A percentile compares a stretch with the other conserved stretches of the same genome.
phyloP scores from a whole-genome alignment of 2,888 invertebrate genomes.

The Melinopterus prodromus region DNA sequence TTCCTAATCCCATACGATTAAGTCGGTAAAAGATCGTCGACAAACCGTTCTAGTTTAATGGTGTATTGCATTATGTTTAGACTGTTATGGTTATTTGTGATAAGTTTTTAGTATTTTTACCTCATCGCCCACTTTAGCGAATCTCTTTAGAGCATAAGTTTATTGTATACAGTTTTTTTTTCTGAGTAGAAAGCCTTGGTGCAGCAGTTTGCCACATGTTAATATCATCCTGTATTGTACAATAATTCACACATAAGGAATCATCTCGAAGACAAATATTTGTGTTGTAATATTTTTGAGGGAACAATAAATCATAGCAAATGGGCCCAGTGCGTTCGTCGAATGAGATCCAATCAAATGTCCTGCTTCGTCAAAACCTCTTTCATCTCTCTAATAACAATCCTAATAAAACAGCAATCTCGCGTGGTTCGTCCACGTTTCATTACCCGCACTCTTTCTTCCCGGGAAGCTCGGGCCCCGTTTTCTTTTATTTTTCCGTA shows the following conservation, averaged over 20 bases:
- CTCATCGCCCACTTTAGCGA: too few relatives aligned
- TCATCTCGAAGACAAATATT: background rate
- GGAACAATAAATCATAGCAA: background rate
- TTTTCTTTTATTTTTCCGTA: background rate
- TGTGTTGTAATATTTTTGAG: background rate
- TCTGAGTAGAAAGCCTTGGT: too few relatives aligned
- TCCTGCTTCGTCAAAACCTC: background rate
- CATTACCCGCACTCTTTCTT: background rate
- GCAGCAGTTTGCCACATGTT: too few relatives aligned
- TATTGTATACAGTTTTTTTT: too few relatives aligned
- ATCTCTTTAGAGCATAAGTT: too few relatives aligned
- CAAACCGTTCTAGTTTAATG: too few relatives aligned
- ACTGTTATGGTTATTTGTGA: too few relatives aligned
- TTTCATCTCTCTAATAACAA: background rate
- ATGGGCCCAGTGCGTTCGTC: background rate
- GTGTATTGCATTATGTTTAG: too few relatives aligned
- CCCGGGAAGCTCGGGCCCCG: background rate
- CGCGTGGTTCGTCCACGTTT: background rate
- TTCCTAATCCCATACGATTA: too few relatives aligned
- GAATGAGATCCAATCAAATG: background rate
- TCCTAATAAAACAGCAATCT: conserved; percentile 4
- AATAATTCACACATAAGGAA: background rate
- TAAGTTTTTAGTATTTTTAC: too few relatives aligned
- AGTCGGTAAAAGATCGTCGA: too few relatives aligned
- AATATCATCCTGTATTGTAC: too few relatives aligned